Evolutionary conservation across 2,888 invertebrate species (phyloP), one percentile per base, ranked within the genome.

Genomic region (Chirona hameri): DNA sequence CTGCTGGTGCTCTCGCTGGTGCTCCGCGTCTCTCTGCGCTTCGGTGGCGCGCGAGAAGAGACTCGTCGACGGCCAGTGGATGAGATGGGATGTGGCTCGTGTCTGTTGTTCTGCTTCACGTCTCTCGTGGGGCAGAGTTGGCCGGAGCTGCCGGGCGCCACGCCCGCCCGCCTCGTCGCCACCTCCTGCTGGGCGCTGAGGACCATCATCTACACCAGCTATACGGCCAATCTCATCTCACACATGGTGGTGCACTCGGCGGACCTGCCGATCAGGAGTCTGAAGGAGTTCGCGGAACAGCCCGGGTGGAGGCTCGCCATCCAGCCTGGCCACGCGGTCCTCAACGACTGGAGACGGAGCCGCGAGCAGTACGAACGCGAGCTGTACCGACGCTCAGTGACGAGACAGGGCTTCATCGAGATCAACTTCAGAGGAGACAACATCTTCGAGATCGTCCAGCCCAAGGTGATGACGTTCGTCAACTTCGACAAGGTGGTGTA

Each of bases 181-280:
- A 12, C n/a, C 27, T 65, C 65, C 7, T n/a, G 65, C 65, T 65
- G 65, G 65, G 12, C n/a, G 12, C 65, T 65, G n/a, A 10, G 65
- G n/a, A 65, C n/a, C 65, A 24, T 65, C 65, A 65, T 65, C 65
- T 27, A 65, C 65, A n/a, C 27, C 65, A 65, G n/a, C 65, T 65
- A 27, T 27, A 65, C 65, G 12, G 65, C 65, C 10, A 65, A 65
- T 9, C 65, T 65, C n/a, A 65, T 65, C 12, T 65, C 65, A 4
- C 10, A 65, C 27, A 10, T 65, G n/a, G n/a, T n/a, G n/a, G 65
- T 65, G 9, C 10, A n/a, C 65, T 5, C 65, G n/a, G 65, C n/a
- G n/a, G 65, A n/a, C 27, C n/a, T 10, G n/a, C 65, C 65, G n/a
- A 65, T 65, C n/a, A 65, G 65, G 10, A 65, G 65, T n/a, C 65